Evolutionary conservation across 2,888 invertebrate genomes (phyloP), one percentile per base, ranked within the genome.

Genomic region (Agrotis segetum): DNA sequence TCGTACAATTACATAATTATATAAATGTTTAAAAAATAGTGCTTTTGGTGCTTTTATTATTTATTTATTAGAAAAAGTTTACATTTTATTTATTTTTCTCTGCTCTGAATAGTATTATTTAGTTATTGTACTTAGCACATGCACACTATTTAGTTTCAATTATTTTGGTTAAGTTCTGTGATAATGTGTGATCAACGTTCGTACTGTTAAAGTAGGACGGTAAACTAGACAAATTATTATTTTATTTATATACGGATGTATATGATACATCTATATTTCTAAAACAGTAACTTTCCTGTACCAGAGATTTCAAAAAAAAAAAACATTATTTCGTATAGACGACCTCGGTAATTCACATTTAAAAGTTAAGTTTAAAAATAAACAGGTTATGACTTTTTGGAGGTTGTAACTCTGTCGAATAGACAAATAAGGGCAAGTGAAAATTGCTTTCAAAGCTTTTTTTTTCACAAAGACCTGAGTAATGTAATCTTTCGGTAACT

Each of bases 181-280:
- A 84, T 84, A 86, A 67, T 58, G 65, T 84, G 79, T 81, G 85
- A 83, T 85, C 65, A 71, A 71, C 68, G 53, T 68, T 74, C 29
- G 40, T 74, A 67, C 63, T 74, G 56, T 52, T 64, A 40, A 21
- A 50, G 73, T 82, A 74, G 49, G 83, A 62, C 53, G 60, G 52
- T 66, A 68, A 67, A 67, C 67, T 83, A 76, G 50, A 63, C 24
- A 66, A 75, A 63, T 70, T 16, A 74, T 77, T 64, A 63, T 34
- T n/a, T n/a, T 40, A 40, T 76, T 81, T 78, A 66, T 71, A 60
- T 55, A 40, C 16, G 19, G 64, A 61, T 74, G 82, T 81, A 77
- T 71, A 53, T 56, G n/a, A 83, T 73, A 77, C 77, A 61, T 82
- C 56, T 61, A 19, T 55, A 50, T 2, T 21, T 52, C n/a, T 65